Evolutionary conservation across 2,797 vertebrate genomes (phyloP), one percentile per base, ranked within the genome.

Genomic region (Harpagifer antarcticus): DNA sequence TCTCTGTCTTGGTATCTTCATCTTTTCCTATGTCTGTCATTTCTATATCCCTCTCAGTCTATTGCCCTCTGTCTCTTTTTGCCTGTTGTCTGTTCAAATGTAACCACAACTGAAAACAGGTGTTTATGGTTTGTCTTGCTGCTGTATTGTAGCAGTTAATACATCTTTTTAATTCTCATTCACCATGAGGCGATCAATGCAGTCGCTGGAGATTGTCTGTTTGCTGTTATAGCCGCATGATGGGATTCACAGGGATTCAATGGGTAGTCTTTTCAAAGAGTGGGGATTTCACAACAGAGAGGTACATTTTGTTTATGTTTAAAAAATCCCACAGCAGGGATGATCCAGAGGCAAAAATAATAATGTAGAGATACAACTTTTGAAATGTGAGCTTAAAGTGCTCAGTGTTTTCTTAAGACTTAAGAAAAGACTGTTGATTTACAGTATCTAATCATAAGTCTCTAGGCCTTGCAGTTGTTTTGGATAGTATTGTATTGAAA

Each of bases 1-100:
- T 87, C 83, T 84, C 78, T 73, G 48, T 74, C 82, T 81, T 72
- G 70, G 68, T 59, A 63, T 84, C 81, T 88, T 88, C 69, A 86
- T 91, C 74, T 83, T 70, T 55, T 6, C 8, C 60, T 59, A 40
- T 17, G 33, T 47, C 61, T 76, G 65, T 80, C 78, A 62, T 83
- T 70, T 72, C 44, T 50, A 17, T 15, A 3, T 58, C 54, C 53
- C 33, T 66, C 47, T 56, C 64, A 74, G 1, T 57, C 33, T 78
- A 40, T 61, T 56, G 62, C 55, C n/a, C 45, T 70, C 42, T 52
- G 6, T 54, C 23, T 70, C 33, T 63, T n/a, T 59, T 47, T 23
- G n/a, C 44, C 65, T 58, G 13, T 44, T 19, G 13, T 62, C 27
- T 56, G 33, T 55, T 10, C 60, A 61, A 52, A 44, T 14, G 7